Evolutionary conservation across 1,140 invertebrate genomes (phyloP).

Genomic region (Tyrophagus putrescentiae): DNA sequence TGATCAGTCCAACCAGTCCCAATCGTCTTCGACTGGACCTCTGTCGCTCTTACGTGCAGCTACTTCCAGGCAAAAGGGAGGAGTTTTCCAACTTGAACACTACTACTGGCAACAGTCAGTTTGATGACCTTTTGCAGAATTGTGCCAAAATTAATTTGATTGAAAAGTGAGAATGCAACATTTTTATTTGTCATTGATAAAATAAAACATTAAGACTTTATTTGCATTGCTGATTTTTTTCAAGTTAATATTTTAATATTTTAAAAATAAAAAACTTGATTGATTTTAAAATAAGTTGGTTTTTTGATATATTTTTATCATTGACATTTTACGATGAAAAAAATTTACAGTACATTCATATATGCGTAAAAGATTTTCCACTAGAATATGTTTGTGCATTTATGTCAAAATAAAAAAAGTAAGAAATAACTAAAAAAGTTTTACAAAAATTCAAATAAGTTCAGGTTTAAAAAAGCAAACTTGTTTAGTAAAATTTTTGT

Average conservation of each 20-base stretch:
- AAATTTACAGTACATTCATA: background rate
- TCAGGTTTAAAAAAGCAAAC: no score
- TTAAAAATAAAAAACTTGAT: no score
- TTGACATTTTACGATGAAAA: background rate
- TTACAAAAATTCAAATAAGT: no score
- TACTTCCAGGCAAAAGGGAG: background rate
- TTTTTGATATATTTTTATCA: background rate
- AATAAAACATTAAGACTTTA: background rate
- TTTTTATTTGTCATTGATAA: background rate
- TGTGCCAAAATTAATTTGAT: background rate
- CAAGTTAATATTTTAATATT: no score
- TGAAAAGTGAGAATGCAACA: background rate
- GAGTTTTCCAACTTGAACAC: no score
- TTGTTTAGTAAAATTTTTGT: no score
- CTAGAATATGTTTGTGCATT: no score
- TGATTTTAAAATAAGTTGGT: background rate
- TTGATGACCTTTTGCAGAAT: background rate
- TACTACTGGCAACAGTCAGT: background rate
- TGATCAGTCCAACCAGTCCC: background rate
- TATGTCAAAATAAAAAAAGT: no score
- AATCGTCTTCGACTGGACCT: background rate
- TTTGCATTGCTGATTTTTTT: background rate
- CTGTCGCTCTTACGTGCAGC: background rate
- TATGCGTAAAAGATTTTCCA: no score
- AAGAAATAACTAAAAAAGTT: no score